These are phyloP conservation scores for Coreius guichenoti DNA, from an alignment of 2,797 vertebrate genomes.

Conservation along the genomic window DNA sequence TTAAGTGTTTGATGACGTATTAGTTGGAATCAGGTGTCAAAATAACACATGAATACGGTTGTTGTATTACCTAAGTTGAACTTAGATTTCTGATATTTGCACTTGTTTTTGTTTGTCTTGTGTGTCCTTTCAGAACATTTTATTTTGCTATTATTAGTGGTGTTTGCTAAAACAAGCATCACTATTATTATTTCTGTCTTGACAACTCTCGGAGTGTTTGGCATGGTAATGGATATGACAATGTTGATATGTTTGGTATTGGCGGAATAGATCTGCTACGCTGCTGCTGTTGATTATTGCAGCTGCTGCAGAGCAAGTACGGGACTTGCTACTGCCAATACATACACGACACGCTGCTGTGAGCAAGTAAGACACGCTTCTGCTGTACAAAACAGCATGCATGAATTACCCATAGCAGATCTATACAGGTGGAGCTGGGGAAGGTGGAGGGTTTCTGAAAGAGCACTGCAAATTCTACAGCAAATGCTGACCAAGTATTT, in stretches of 20 bases:
- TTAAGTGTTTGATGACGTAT: conserved; percentile 12
- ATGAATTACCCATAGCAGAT: neutral
- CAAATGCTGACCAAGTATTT: neutral
- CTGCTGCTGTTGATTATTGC: neutral
- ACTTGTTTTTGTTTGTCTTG: neutral
- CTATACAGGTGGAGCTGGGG: neutral
- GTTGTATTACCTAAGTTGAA: neutral
- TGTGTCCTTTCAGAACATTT: neutral
- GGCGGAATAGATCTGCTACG: neutral
- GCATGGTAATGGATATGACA: neutral
- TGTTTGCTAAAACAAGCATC: neutral
- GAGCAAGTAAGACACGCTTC: too few relatives aligned
- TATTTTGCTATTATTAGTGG: neutral
- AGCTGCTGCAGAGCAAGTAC: neutral
- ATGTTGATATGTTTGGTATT: neutral
- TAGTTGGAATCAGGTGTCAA: conserved; percentile 19
- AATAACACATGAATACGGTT: neutral
- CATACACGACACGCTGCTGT: neutral
- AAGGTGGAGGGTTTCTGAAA: neutral
- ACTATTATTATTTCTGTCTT: neutral
- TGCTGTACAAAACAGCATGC: neutral
- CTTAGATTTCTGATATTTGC: neutral
- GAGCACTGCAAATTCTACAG: neutral
- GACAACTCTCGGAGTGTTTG: neutral
- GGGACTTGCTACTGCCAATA: neutral